Conservation (phyloP, 1,140 invertebrate species). For the Phenacoccus solenopsis region DNA sequence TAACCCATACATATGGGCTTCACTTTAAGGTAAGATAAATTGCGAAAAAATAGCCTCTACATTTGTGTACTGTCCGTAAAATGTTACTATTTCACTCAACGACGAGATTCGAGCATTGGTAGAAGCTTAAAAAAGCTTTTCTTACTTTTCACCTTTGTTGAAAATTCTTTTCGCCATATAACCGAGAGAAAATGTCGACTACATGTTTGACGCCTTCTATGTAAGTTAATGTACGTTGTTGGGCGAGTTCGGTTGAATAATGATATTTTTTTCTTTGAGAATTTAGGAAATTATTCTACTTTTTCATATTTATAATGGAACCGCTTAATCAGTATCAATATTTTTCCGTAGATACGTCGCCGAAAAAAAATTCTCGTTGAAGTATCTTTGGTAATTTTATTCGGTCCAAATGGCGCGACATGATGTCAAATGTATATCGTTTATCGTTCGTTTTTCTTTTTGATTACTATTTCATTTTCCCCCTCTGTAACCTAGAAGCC, state of each 20-base stretch:
- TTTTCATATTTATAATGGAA: neutral
- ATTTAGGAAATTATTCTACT: no score
- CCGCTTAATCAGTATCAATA: neutral
- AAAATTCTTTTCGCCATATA: no score
- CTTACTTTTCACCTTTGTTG: no score
- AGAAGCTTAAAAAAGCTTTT: no score
- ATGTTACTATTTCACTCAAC: neutral
- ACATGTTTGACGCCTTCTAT: no score
- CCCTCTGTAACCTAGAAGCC: no score
- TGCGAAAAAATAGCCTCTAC: neutral
- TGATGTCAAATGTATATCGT: constrained; percentile 1
- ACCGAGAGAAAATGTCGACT: no score
- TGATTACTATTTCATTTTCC: neutral
- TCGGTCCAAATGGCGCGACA: neutral
- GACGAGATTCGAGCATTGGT: neutral
- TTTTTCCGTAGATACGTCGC: neutral
- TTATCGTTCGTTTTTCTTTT: neutral
- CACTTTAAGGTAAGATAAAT: neutral
- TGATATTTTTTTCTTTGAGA: no score
- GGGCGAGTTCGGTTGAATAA: no score
- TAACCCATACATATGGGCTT: neutral
- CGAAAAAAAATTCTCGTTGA: neutral
- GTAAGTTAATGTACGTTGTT: no score
- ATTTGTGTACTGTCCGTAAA: neutral
- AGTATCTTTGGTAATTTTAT: neutral